Percentiles rank a stretch among this genome's conserved stretches.
Evolutionary conservation across 1,140 invertebrate species (phyloP).

Genomic region (Aphaenogaster ashmeadi): DNA sequence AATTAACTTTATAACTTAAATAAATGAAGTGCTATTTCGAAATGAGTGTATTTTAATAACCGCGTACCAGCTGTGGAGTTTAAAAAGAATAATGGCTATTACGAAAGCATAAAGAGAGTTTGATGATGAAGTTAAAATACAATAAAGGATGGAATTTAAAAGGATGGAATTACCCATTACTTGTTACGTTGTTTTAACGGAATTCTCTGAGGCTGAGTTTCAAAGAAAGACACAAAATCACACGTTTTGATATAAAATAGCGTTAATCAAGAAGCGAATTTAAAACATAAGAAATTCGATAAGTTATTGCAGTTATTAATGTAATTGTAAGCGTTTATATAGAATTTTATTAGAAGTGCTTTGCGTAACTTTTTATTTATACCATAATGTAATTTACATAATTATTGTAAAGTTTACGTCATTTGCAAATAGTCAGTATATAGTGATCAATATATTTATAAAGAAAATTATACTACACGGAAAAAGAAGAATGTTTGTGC

Average conservation of each 20-base stretch:
- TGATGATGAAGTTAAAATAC: constrained; percentile 29
- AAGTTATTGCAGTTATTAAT: not conserved
- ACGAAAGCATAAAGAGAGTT: constrained; percentile 11
- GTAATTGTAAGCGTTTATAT: not conserved
- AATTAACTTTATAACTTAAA: constrained; percentile 3
- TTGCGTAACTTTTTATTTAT: not conserved
- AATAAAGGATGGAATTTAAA: constrained; percentile 28
- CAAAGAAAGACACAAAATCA: not conserved
- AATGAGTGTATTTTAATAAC: constrained; percentile 25
- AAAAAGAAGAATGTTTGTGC: no score
- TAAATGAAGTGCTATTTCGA: not conserved
- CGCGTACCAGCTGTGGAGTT: not conserved
- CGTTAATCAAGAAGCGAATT: not conserved
- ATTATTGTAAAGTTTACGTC: not conserved
- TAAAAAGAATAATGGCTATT: constrained; percentile 3
- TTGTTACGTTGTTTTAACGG: constrained; percentile 16
- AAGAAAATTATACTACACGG: not conserved
- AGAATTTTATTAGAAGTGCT: not conserved
- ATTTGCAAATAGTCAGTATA: not conserved
- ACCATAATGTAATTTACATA: not conserved
- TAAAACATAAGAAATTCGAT: not conserved
- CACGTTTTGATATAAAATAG: not conserved
- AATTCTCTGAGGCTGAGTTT: not conserved
- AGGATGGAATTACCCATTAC: constrained; percentile 4
- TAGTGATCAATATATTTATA: not conserved